Conservation (phyloP, 2,113 vertebrate genomes). For the Crotalus tigris region DNA sequence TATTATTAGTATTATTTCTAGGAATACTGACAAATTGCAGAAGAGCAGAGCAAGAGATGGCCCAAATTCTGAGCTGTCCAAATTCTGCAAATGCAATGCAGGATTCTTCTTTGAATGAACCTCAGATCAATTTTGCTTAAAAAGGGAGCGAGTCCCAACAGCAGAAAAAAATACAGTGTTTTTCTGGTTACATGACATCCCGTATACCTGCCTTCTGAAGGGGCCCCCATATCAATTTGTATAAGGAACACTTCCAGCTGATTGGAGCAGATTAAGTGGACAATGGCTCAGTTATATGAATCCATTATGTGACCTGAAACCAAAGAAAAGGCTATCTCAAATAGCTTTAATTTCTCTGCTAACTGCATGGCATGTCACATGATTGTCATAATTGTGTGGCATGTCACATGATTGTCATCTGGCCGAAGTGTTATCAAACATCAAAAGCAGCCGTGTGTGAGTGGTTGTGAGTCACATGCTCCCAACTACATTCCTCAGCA, state of each 20-base stretch:
- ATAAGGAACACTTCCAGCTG: not conserved
- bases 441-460: not conserved
- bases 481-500: not conserved
- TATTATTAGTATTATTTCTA: not conserved
- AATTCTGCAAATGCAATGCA: not conserved
- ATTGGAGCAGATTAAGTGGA: not conserved
- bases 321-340: not conserved
- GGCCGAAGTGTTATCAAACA: not conserved
- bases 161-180: not conserved
- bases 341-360: conserved; percentile 15
- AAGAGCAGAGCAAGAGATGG: not conserved
- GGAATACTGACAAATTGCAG: not conserved
- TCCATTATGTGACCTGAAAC: not conserved
- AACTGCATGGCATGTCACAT: not conserved
- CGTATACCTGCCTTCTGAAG: not conserved
- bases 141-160: not conserved
- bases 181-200: not conserved
- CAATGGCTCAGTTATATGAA: not conserved
- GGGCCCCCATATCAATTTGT: not conserved
- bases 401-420: not conserved
- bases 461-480: not conserved
- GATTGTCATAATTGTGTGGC: not conserved
- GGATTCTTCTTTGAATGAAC: not conserved
- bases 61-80: not conserved
- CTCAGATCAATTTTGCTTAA: not conserved